Percentiles rank a stretch among this genome's conserved stretches.
These are phyloP conservation scores for Drosophila tristis DNA, from an alignment of 1,140 invertebrate species.

Conservation along the genomic window DNA sequence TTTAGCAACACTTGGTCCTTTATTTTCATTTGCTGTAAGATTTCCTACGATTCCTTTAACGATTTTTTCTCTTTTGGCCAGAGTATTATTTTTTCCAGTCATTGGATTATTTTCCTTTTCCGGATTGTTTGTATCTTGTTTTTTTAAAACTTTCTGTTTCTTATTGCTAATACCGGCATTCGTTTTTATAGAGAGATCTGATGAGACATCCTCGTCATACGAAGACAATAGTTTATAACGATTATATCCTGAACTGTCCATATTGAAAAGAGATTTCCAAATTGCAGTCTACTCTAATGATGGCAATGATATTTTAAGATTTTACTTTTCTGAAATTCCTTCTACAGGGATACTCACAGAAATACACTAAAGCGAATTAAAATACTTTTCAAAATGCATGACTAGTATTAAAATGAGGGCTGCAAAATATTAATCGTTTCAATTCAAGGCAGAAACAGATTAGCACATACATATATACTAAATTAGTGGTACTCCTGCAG, in stretches of 20 bases:
- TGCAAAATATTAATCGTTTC: too few species aligned
- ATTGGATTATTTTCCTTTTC: conserved; percentile 93
- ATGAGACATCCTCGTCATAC: conserved; percentile 90
- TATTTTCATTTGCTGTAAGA: conserved; percentile 85
- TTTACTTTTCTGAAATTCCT: conserved; percentile 12
- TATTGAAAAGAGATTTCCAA: conserved; percentile 82
- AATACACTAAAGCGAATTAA: neutral
- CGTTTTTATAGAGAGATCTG: conserved; percentile 24
- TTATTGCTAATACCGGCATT: conserved; percentile 41
- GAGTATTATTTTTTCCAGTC: conserved; percentile 85
- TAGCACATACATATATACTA: too few species aligned
- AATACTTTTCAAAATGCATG: too few species aligned
- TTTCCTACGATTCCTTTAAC: conserved; percentile 86
- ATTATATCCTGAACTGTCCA: conserved; percentile 97
- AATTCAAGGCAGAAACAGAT: too few species aligned
- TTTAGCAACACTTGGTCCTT: conserved; percentile 7
- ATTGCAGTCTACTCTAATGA: conserved; percentile 28
- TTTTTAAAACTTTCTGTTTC: conserved; percentile 25
- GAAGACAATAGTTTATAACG: conserved; percentile 95
- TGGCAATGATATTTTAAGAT: conserved; percentile 6
- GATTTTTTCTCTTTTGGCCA: too few species aligned
- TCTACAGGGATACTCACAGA: conserved; percentile 22
- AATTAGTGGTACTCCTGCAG: too few species aligned
- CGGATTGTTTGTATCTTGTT: conserved; percentile 83
- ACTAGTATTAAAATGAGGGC: too few species aligned